These are phyloP conservation scores for Craseonycteris thonglongyai DNA, from an alignment of 2,113 vertebrate genomes.

Conservation along the genomic window DNA sequence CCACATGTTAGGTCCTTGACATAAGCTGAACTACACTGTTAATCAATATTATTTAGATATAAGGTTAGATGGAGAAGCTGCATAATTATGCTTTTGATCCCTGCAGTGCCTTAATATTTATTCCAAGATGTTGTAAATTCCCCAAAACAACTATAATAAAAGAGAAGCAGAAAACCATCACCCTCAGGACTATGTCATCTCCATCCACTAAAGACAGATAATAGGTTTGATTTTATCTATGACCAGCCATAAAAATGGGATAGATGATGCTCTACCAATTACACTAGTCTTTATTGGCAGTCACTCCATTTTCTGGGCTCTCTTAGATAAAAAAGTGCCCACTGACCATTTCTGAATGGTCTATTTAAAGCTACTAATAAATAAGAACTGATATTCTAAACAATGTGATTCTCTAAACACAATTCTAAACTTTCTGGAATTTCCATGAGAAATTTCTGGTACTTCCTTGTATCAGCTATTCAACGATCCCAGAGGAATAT, in stretches of 20 bases:
- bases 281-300: not conserved
- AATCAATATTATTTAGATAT: not conserved
- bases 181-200: not conserved
- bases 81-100: not conserved
- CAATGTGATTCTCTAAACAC: slow-evolving; percentile 11
- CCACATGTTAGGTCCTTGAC: not conserved
- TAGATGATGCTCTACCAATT: not conserved
- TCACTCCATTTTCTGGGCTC: not conserved
- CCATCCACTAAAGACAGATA: not conserved
- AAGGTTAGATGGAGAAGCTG: not conserved
- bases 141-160: not conserved
- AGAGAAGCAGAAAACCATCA: not conserved
- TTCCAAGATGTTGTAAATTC: not conserved
- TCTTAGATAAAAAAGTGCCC: not conserved
- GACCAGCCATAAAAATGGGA: not conserved
- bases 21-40: not conserved
- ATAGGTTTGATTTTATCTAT: not conserved
- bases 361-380: slow-evolving; percentile 16
- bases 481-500: not conserved
- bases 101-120: not conserved
- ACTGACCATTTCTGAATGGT: not conserved
- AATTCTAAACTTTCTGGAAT: slow-evolving; percentile 4
- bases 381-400: not conserved
- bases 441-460: slow-evolving; percentile 1
- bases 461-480: not conserved